Base-by-base conservation (phyloP, 2,797 vertebrate species). In the Dermochelys coriacea region DNA sequence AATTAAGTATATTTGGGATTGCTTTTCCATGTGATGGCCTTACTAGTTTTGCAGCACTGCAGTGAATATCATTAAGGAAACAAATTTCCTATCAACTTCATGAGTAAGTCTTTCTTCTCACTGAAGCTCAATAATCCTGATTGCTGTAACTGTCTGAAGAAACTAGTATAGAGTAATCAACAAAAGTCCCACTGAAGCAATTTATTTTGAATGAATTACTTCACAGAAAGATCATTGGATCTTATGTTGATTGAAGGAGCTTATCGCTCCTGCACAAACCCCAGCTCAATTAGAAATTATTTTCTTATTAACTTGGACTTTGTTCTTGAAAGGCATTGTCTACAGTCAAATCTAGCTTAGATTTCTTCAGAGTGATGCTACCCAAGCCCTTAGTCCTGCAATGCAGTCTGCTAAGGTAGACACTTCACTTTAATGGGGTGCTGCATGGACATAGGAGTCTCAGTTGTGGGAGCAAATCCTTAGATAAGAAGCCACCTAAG, bases 21-120 rank as follows among this genome's bases (percentile, higher is more conserved):
- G 3, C 0, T 84, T 94, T 94, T 93, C 45, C 50, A 79, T 75
- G 45, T 92, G 83, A 89, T 91, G 77, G 91, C 84, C 64, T 94
- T 93, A 92, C 27, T 57, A 89, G 82, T 18, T 47, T 89, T 91
- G 54, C 49, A 92, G 68, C 78, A 85, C 45, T 83, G 59, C 82
- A 95, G 50, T 78, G 37, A 94, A 55, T 82, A 92, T 81, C 77
- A 81, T 12, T 93, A 80, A 74, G 4, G 47, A 93, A 97, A 90
- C 45, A 90, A 88, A 52, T 95, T 96, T 89, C 37, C 87, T 82
- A 49, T 15, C 4, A 86, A 1, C 27, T 82, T 34, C 12, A 86
- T 27, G 94, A 87, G 41, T 71, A 71, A 84, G 41, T 41, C 41
- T 93, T 95, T 98, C 79, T 93, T 97, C 52, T 80, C 51, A 64